Base-by-base conservation (phyloP, 2,113 vertebrate species). In the Acrocephalus arundinaceus region DNA sequence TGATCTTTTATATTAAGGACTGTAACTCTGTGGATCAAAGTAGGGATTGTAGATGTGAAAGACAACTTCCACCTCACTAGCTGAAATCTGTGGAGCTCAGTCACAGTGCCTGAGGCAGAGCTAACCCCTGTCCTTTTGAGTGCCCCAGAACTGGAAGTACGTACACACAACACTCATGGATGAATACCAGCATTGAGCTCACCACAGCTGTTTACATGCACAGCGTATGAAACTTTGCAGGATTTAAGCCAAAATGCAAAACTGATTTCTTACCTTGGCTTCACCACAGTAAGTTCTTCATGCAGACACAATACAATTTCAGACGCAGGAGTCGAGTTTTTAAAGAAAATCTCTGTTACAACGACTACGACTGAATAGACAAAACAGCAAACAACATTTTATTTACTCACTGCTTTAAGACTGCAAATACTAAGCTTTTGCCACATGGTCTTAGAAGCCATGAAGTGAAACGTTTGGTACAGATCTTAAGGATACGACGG, bases 221-320 rank as follows among this genome's bases (percentile, higher is more conserved):
- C 9, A 46, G 85, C 51, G 45, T 31, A 75, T 0, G 2, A 16
- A 71, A 74, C 46, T 73, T 68, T 6, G 30, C 46, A 62, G 45
- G 39, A 81, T 23, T 89, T 55, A 48, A 87, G 73, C 68, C 80
- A 80, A 92, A 96, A 93, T 24, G 65, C 48, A 87, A 84, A 88
- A 63, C 27, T 30, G 1, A 22, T 86, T 74, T 89, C 65, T 90
- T 86, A 59, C 54, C 80, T 81, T 89, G 91, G 73, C 86, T 45
- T 92, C 61, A 43, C 68, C 30, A 94, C 92, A 90, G 80, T 63
- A 51, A 87, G 61, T 51, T 75, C 61, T 90, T 92, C 83, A 92
- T 39, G 46, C 48, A 55, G 45, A 59, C 16, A 39, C 3, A 3
- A 27, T n/a, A 1, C 9, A 6, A 37, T 63, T 90, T 62, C 85